Evolutionary conservation across 2,113 vertebrate species (phyloP).

Genomic region (Aptenodytes forsteri): DNA sequence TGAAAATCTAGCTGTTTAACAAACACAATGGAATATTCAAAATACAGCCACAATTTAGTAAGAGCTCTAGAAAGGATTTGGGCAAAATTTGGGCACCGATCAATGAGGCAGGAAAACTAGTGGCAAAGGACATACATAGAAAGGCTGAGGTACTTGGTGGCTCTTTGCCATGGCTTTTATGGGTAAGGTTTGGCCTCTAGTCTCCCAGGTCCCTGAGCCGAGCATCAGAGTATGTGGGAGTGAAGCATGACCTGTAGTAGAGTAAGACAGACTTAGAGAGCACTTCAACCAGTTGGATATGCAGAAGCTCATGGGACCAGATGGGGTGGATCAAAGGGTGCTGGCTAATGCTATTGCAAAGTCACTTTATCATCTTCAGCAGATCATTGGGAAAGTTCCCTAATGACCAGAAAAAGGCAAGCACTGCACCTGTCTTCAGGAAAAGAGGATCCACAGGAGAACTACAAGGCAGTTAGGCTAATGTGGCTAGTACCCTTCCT

Average conservation of each 20-base stretch:
- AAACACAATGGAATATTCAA: neutral
- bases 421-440: neutral
- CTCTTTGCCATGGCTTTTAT: neutral
- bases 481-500: neutral
- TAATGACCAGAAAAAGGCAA: neutral
- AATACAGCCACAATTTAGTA: neutral
- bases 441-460: neutral
- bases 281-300: neutral
- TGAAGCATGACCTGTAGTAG: neutral
- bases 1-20: neutral
- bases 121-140: neutral
- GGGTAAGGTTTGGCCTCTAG: neutral
- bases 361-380: neutral
- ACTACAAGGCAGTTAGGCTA: neutral
- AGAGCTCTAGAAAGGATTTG: neutral
- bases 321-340: neutral
- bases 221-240: neutral
- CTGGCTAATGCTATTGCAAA: neutral
- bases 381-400: neutral
- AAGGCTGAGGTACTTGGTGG: neutral
- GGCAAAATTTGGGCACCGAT: accelerated
- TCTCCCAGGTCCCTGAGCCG: neutral
- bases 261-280: neutral
- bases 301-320: neutral
- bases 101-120: neutral